A percentile compares a stretch with the other conserved stretches of the same genome.
Evolutionary conservation across 2,888 invertebrate species (phyloP).

Genomic region (Falcaria lacertinaria): DNA sequence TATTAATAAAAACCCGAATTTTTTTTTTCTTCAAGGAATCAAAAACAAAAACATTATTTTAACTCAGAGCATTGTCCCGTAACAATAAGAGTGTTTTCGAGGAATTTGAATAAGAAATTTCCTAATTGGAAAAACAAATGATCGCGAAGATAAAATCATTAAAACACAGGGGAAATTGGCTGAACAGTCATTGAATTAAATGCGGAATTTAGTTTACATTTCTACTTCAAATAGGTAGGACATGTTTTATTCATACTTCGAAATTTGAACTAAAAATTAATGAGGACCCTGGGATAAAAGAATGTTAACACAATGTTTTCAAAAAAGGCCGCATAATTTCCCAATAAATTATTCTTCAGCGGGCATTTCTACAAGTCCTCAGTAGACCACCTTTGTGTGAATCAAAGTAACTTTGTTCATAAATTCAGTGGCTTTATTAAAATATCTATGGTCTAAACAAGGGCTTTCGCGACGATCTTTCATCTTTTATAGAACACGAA

Average conservation of each 20-base stretch:
- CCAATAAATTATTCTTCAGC: constrained; percentile 18
- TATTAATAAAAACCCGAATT: too few species aligned
- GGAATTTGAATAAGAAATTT: constrained; percentile 11
- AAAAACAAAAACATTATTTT: not conserved
- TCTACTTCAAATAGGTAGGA: constrained; percentile 27
- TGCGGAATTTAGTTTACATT: constrained; percentile 22
- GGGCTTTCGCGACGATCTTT: not conserved
- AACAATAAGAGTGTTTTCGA: constrained; percentile 3
- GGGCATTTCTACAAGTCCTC: constrained; percentile 12
- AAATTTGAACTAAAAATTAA: constrained; percentile 35
- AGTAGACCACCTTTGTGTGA: constrained; percentile 6
- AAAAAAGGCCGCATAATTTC: constrained; percentile 11
- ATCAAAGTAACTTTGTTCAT: constrained; percentile 9
- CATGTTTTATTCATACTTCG: constrained; percentile 43
- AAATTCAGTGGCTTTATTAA: constrained; percentile 2
- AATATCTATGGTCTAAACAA: not conserved
- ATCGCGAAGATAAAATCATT: constrained; percentile 14
- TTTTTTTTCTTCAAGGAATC: not conserved
- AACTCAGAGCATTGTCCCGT: not conserved
- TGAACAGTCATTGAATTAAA: constrained; percentile 7
- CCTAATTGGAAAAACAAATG: constrained; percentile 20
- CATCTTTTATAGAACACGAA: not conserved
- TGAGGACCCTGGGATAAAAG: constrained; percentile 16
- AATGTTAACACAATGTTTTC: constrained; percentile 23
- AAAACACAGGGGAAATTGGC: constrained; percentile 15